Base-by-base conservation (phyloP, 2,888 invertebrate genomes). In the Clanis bilineata region DNA sequence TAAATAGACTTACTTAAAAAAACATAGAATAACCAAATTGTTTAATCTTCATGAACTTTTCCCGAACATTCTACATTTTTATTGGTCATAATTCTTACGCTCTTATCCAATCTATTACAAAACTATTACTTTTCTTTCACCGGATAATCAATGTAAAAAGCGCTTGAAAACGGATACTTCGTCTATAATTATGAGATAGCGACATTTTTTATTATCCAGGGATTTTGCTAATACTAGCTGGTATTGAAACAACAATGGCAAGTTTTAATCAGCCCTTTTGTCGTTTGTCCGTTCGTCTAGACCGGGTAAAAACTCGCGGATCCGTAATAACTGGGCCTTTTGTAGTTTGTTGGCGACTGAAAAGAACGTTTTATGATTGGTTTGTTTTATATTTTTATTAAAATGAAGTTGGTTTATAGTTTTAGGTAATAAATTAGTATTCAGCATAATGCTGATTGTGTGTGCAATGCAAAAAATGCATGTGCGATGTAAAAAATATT, bases 211-310 rank as follows among this genome's bases (percentile, higher is more conserved):
- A 67, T 66, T 63, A 73, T 61, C 64, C 59, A 64, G 66, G 64
- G 71, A 69, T 44, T 56, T 63, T 63, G 62, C 56, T 59, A 44
- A 59, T 59, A 69, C 62, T 73, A 71, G 64, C 62, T 73, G 71
- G 71, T 73, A 66, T 61, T 74, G 76, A 69, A 73, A 74, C 74
- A 79, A 86, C 86, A 88, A 90, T 86, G 76, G 83, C 77, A 77
- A 79, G 76, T 88, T 90, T 91, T 90, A 91, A 91, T 91, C 88
- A 90, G 81, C 74, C 77, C 80, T 83, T 84, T 88, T 86, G 84
- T 85, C 83, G 80, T 83, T 83, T 82, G 82, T 80, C 78, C 76
- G 77, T 81, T 75, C 71, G 88, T 86, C 86, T 87, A 87, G 88
- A 88, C 88, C 77, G 79, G 78, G 72, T 81, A 84, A 72, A 85